Evolutionary conservation across 2,888 invertebrate genomes (phyloP).

Genomic region (Callinectes sapidus): DNA sequence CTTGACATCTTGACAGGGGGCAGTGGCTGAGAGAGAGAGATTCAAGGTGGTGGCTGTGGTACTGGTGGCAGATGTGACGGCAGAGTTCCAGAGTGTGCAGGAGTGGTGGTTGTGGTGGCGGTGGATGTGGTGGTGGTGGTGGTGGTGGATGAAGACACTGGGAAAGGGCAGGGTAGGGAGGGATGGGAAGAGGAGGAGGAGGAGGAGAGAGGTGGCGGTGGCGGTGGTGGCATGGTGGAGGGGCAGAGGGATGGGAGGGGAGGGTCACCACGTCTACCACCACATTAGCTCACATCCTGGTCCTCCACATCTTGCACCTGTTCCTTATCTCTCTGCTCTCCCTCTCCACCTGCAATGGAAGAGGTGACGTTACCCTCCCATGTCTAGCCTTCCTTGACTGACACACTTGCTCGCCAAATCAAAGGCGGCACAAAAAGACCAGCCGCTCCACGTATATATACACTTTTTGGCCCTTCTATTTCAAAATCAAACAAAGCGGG

Average conservation of each 20-base stretch:
- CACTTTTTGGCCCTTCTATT: not conserved
- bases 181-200: conserved; percentile 40
- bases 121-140: conserved; percentile 53
- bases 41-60: conserved; percentile 49
- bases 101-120: conserved; percentile 60
- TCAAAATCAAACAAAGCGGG: not conserved
- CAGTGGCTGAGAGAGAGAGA: conserved; percentile 18
- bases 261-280: conserved; percentile 60
- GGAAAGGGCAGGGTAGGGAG: conserved; percentile 51
- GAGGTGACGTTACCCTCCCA: not conserved
- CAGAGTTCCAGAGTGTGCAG: conserved; percentile 64
- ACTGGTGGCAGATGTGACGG: conserved; percentile 49
- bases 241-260: conserved; percentile 34
- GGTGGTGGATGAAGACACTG: conserved; percentile 61
- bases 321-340: conserved; percentile 70
- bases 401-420: too few species aligned
- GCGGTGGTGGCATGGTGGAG: conserved; percentile 48
- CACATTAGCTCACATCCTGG: conserved; percentile 71
- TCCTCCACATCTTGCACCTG: conserved; percentile 73
- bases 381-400: not conserved
- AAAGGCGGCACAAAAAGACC: too few species aligned
- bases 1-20: conserved; percentile 9
- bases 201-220: conserved; percentile 38
- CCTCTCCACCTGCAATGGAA: conserved; percentile 61
- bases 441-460: too few species aligned